Percentiles rank a stretch among this genome's conserved stretches.
phyloP scores from a whole-genome alignment of 2,888 invertebrate genomes.

The Amiota communis region DNA sequence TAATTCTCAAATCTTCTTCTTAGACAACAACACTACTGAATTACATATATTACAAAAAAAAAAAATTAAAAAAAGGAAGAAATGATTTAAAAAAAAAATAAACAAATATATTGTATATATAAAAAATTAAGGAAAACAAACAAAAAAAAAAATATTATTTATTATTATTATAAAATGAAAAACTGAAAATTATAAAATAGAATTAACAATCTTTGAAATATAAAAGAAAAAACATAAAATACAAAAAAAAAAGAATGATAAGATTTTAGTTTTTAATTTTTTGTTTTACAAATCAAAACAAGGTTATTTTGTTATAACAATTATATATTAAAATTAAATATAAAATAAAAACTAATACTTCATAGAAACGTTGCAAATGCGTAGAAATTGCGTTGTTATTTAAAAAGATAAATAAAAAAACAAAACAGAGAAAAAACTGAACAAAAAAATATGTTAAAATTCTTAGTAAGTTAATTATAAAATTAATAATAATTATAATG shows the following conservation, averaged over 20 bases:
- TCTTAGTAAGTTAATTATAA: constrained; percentile 35
- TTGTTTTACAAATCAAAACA: constrained; percentile 47
- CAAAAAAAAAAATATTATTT: no score
- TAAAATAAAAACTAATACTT: constrained; percentile 12
- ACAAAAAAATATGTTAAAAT: constrained; percentile 27
- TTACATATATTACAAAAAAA: no score
- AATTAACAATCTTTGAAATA: constrained; percentile 32
- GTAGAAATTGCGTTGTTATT: constrained; percentile 29
- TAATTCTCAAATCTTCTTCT: no score
- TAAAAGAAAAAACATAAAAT: constrained; percentile 8
- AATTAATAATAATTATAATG: constrained; percentile 29
- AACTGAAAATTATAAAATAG: constrained; percentile 28
- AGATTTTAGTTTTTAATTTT: no score
- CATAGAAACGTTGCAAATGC: constrained; percentile 21
- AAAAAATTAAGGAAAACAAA: no score
- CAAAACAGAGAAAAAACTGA: constrained; percentile 22
- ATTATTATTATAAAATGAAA: constrained; percentile 51
- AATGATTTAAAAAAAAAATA: no score
- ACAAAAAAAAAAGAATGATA: constrained; percentile 48
- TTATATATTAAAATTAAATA: constrained; percentile 22
- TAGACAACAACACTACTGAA: no score
- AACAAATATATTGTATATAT: constrained; percentile 56
- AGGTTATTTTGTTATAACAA: constrained; percentile 8
- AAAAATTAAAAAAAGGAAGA: no score
- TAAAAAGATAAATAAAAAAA: constrained; percentile 26